These are phyloP conservation scores for Ammodytes dubius DNA, from an alignment of 2,113 vertebrate species.

Conservation along the genomic window DNA sequence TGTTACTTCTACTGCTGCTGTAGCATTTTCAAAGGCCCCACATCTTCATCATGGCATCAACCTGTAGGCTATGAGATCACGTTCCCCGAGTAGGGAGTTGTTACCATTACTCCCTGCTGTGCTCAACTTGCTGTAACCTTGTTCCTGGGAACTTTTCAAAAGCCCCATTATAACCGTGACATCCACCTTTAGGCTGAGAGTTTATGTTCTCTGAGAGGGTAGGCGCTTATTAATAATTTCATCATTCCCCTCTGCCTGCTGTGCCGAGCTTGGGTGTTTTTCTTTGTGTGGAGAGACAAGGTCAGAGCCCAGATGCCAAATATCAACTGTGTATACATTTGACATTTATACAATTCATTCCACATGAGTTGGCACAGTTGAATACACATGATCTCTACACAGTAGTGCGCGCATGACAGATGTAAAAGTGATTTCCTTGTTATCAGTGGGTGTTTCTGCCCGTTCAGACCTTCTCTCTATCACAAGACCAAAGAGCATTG, in stretches of 20 bases:
- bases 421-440: background rate
- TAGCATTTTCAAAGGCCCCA: background rate
- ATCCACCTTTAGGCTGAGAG: background rate
- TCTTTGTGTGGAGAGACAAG: background rate
- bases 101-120: background rate
- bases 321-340: background rate
- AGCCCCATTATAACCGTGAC: background rate
- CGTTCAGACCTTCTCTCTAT: background rate
- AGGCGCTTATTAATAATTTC: background rate
- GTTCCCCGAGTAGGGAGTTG: background rate
- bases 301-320: background rate
- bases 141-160: background rate
- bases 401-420: background rate
- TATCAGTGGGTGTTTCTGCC: background rate
- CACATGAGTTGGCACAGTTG: background rate
- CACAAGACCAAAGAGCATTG: background rate
- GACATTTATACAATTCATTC: background rate
- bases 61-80: background rate
- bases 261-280: background rate
- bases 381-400: too few relatives aligned
- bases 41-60: background rate
- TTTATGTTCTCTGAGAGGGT: background rate
- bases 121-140: background rate
- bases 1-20: background rate
- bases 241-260: background rate